phyloP scores from a whole-genome alignment of 2,797 vertebrate species.

The Hybognathus amarus region DNA sequence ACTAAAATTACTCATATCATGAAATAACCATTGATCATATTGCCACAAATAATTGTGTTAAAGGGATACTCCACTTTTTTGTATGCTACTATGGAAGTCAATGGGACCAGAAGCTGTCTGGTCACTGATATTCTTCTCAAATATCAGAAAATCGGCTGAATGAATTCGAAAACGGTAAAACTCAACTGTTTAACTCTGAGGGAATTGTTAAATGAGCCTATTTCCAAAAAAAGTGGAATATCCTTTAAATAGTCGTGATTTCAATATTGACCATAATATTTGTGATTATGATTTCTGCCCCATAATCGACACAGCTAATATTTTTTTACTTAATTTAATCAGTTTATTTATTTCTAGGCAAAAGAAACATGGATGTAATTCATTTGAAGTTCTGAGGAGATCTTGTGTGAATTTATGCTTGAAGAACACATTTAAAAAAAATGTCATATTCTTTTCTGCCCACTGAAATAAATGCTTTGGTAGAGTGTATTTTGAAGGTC shows the following conservation, averaged over 20 bases:
- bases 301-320: not conserved
- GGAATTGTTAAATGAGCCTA: too few species aligned
- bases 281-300: not conserved
- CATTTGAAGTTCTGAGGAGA: not conserved
- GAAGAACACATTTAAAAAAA: conserved; percentile 43
- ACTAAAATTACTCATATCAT: not conserved
- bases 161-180: too few species aligned
- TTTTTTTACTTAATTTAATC: not conserved
- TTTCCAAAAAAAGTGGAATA: too few species aligned
- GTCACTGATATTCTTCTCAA: too few species aligned
- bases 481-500: not conserved
- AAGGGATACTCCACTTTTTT: too few species aligned
- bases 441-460: not conserved
- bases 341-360: not conserved
- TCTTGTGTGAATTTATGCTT: not conserved
- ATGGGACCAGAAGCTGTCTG: too few species aligned
- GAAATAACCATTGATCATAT: not conserved
- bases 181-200: too few species aligned
- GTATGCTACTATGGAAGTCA: too few species aligned
- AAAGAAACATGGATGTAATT: not conserved
- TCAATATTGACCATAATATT: not conserved
- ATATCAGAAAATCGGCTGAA: too few species aligned
- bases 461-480: not conserved
- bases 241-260: not conserved
- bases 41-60: not conserved